Percentiles rank a stretch among this genome's conserved stretches.
Evolutionary conservation across 2,113 vertebrate species (phyloP).

Genomic region (Psittacus erithacus): DNA sequence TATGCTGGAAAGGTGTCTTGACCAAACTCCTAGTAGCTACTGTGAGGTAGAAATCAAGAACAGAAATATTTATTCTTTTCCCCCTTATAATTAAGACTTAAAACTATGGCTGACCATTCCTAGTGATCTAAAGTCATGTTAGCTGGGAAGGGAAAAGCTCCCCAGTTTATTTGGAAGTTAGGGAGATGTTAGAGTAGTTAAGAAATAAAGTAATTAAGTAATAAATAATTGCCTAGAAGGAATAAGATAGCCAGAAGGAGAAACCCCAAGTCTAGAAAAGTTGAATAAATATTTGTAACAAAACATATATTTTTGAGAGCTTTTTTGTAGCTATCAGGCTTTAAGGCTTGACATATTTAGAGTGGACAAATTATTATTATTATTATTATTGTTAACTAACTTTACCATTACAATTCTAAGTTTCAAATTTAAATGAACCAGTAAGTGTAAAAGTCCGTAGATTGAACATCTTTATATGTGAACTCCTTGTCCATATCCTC

Average conservation of each 20-base stretch:
- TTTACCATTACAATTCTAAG: background rate
- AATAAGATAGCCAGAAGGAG: background rate
- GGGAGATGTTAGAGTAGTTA: background rate
- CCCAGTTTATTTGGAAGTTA: background rate
- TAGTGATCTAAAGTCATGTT: background rate
- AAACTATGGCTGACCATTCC: background rate
- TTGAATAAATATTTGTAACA: background rate
- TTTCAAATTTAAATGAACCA: background rate
- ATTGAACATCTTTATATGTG: background rate
- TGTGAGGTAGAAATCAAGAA: background rate
- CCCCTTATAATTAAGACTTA: background rate
- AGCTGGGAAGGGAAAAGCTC: background rate
- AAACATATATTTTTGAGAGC: accelerated
- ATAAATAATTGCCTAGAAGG: background rate
- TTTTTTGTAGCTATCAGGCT: background rate
- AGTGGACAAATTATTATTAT: background rate
- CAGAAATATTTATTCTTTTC: background rate
- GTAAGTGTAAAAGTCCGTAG: background rate
- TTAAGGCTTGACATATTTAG: background rate
- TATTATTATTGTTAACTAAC: background rate
- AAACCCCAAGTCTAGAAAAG: background rate
- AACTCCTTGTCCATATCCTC: background rate
- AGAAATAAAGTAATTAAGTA: background rate
- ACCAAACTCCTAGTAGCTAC: background rate
- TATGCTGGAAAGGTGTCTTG: background rate